Base-by-base conservation (phyloP, 1,140 invertebrate species). In the Xylocopa sonorina region DNA sequence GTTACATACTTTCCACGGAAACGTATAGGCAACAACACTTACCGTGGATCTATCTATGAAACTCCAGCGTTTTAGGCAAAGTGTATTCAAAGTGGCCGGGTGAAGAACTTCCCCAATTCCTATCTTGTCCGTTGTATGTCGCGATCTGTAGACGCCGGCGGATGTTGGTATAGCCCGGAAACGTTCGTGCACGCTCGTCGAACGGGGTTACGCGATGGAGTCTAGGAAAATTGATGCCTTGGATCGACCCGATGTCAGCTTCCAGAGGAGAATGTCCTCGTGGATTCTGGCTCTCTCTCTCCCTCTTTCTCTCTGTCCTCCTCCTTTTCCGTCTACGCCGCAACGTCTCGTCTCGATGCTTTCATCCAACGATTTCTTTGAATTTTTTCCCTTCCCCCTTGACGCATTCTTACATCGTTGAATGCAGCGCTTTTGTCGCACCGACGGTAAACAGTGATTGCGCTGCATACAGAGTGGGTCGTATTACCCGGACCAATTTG, bases 51-150 rank as follows among this genome's bases (percentile, higher is more conserved):
- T 62, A 60, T 63, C 69, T 55, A 79, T 64, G 75, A 78, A 72
- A 86, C 74, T 84, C 83, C 58, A 81, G 71, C 84, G 78, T 83
- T 87, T 84, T 78, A 72, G 53, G 83, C 64, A 82, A 85, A 86
- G 80, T 84, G 75, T 82, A 85, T 85, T 85, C 80, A 86, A 84
- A 85, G 83, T 85, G 72, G 74, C 72, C 60, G 75, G 74, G 51
- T 60, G 73, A 74, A 84, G 82, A 84, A 84, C 63, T 84, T 80
- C 58, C 82, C 71, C 82, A 84, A 84, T 84, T 83, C 82, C 78
- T 80, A 84, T 84, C 80, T 66, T 78, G 83, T 80, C 74, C 77
- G 81, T 83, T 83, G 81, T 84, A 72, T 72, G 74, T 72, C 53
- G 82, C 72, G 77, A 75, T 69, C 71, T 74, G 66, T 58, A 75